Base-by-base conservation (phyloP, 2,113 vertebrate species). In the Dunckerocampus dactyliophorus region DNA sequence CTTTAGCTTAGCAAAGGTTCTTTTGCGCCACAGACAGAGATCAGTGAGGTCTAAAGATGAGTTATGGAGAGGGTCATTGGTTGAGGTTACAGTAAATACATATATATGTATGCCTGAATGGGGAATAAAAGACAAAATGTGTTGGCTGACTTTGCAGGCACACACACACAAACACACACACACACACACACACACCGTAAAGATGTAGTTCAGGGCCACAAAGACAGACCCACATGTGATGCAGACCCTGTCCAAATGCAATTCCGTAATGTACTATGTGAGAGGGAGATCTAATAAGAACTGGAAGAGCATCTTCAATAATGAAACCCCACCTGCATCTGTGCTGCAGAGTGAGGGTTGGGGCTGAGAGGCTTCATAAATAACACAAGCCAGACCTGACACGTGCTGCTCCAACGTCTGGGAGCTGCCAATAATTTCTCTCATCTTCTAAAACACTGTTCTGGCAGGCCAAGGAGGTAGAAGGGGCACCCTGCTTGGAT, bases 251-350 rank as follows among this genome's bases (percentile, higher is more conserved):
- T 82, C 72, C 74, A 77, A 85, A 86, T 82, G 75, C 64, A 88
- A 88, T 89, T 83, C 78, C 85, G 87, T 90, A 90, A 88, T 88
- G 87, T 80, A 88, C 83, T 85, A 66, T 74, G 79, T 81, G 79
- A 87, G 76, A 65, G 72, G 39, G 63, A 88, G 85, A 87, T 88
- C 82, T 89, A 88, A 90, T 89, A 85, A 85, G 73, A 79, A 79
- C 72, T 81, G 84, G 81, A 85, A 80, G 82, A 82, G 76, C 85
- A 81, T 80, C 80, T 83, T 87, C 82, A 81, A 82, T 87, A 87
- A 87, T 87, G 85, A 86, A 86, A 87, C 73, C 77, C 76, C 81
- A 82, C 67, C 85, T 83, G 80, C 82, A 80, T 83, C 80, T 62
- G 54, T 79, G 78, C 80, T 75, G 80, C 79, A 75, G 79, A 75